A percentile compares a stretch with the other conserved stretches of the same genome.
Evolutionary conservation across 2,888 invertebrate species (phyloP).

Genomic region (Drosophila picticornis): DNA sequence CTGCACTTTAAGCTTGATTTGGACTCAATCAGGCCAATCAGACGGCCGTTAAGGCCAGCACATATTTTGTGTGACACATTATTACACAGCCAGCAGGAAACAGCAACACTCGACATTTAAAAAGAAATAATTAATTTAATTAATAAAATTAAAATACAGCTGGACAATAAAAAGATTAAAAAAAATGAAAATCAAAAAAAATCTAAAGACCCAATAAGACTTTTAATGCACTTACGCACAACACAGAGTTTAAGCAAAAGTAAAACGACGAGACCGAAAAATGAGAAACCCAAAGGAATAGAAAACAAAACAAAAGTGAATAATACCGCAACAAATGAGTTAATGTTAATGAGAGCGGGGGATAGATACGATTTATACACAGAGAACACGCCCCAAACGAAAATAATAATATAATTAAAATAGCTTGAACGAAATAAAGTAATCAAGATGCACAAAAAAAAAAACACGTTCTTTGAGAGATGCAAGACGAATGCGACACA

Average conservation of each 20-base stretch:
- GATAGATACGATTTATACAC: not conserved
- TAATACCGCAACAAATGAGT: not conserved
- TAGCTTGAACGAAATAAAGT: too few relatives aligned
- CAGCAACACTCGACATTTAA: too few relatives aligned
- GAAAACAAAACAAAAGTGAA: not conserved
- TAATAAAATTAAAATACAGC: too few relatives aligned
- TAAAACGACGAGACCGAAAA: not conserved
- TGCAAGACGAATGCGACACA: not conserved
- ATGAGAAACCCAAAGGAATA: not conserved
- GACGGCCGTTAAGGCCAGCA: not conserved
- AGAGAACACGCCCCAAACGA: not conserved
- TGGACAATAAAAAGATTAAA: too few relatives aligned
- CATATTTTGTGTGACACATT: not conserved
- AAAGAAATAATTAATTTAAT: too few relatives aligned
- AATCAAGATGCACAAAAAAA: not conserved
- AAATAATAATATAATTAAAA: not conserved
- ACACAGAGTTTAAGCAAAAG: not conserved
- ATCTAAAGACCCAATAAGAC: not conserved
- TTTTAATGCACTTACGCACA: not conserved
- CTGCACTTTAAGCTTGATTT: not conserved
- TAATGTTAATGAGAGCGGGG: not conserved
- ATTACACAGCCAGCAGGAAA: not conserved
- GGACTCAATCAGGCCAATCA: not conserved
- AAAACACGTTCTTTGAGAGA: not conserved
- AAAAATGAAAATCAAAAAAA: too few relatives aligned